phyloP scores from a whole-genome alignment of 1,140 invertebrate genomes.

The Notospermus geniculatus region DNA sequence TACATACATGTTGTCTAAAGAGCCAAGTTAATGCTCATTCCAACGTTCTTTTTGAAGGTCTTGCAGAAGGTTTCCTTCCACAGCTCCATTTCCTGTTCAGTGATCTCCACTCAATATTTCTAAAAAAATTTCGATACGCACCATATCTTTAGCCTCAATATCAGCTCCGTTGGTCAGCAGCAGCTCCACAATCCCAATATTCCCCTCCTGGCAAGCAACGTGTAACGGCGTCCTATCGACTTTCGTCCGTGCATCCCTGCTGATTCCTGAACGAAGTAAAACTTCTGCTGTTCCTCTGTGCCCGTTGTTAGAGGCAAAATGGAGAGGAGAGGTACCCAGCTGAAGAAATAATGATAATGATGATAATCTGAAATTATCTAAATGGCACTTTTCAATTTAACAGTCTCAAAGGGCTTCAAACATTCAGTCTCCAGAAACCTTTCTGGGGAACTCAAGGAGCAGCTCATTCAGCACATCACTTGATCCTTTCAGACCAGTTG shows the following conservation, averaged over 20 bases:
- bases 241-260: constrained; percentile 84
- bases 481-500: too few relatives aligned
- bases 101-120: background rate
- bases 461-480: too few relatives aligned
- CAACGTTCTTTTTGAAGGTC: too few relatives aligned
- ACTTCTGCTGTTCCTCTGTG: constrained; percentile 79
- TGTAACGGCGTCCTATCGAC: constrained; percentile 88
- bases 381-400: too few relatives aligned
- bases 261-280: constrained; percentile 79
- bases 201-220: constrained; percentile 82
- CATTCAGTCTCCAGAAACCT: too few relatives aligned
- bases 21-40: too few relatives aligned
- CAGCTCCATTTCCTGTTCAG: too few relatives aligned
- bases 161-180: constrained; percentile 76
- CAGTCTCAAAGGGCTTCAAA: too few relatives aligned
- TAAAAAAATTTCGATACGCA: constrained; percentile 55
- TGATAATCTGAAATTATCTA: too few relatives aligned
- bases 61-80: too few relatives aligned
- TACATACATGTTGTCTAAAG: too few relatives aligned
- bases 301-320: constrained; percentile 80
- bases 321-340: constrained; percentile 85
- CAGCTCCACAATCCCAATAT: constrained; percentile 72
- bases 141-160: constrained; percentile 80
- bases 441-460: too few relatives aligned
- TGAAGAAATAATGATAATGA: constrained; percentile 42